Percentiles rank a stretch among this genome's conserved stretches.
phyloP scores from a whole-genome alignment of 2,888 invertebrate species.

The Troilus luridus region DNA sequence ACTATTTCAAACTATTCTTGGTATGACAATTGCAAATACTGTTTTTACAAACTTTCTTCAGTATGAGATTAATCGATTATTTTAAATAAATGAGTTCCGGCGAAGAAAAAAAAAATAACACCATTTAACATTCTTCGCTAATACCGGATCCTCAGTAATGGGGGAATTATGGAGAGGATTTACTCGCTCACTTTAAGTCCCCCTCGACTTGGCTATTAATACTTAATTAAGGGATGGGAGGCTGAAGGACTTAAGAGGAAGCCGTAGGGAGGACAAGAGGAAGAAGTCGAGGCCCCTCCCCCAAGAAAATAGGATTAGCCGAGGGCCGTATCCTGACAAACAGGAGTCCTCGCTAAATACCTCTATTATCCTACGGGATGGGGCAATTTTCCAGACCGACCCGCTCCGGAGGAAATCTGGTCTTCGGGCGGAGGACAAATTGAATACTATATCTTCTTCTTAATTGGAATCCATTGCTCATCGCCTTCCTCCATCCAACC shows the following conservation, averaged over 20 bases:
- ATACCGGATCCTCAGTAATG: background rate
- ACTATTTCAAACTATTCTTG: too few species aligned
- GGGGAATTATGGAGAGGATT: constrained; percentile 7
- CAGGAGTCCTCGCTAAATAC: constrained; percentile 34
- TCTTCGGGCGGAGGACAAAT: background rate
- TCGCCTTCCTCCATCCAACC: background rate
- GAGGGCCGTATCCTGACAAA: background rate
- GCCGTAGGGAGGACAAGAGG: constrained; percentile 1
- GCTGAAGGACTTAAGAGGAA: constrained; percentile 2
- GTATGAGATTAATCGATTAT: too few species aligned
- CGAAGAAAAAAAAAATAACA: background rate
- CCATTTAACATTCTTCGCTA: background rate
- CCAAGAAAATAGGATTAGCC: constrained; percentile 18
- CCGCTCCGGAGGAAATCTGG: background rate
- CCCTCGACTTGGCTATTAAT: background rate
- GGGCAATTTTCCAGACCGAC: constrained; percentile 18
- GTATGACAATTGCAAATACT: too few species aligned
- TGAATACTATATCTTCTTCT: constrained; percentile 34
- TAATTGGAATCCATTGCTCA: constrained; percentile 30
- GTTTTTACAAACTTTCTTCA: too few species aligned
- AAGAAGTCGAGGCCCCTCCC: constrained; percentile 2
- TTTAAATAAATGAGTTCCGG: background rate
- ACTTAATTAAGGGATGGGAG: constrained; percentile 34
- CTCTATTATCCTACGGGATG: constrained; percentile 30
- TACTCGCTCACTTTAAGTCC: background rate